phyloP scores from a whole-genome alignment of 2,888 invertebrate genomes.

The Agapetus fuscipes region DNA sequence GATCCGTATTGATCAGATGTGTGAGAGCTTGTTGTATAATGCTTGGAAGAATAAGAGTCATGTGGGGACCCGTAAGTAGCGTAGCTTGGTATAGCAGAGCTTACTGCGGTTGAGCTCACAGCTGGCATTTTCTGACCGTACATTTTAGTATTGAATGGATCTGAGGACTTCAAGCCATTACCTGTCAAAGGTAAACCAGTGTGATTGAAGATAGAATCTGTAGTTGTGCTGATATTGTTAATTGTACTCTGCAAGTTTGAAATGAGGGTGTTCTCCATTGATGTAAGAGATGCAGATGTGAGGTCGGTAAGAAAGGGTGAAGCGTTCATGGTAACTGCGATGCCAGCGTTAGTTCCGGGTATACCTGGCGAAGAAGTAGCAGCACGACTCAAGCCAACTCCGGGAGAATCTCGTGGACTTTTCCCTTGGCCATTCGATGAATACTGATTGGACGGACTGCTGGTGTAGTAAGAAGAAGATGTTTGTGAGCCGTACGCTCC shows the following conservation, averaged over 20 bases:
- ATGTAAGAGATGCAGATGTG: conserved; percentile 17
- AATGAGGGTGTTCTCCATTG: conserved; percentile 28
- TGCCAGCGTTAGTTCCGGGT: conserved; percentile 51
- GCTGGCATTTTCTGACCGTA: conserved; percentile 22
- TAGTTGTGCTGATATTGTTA: conserved; percentile 26
- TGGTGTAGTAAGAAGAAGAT: conserved; percentile 20
- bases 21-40: background rate
- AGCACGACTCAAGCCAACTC: conserved; percentile 28
- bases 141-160: conserved; percentile 13
- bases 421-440: conserved; percentile 23
- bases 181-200: conserved; percentile 12
- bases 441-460: conserved; percentile 24
- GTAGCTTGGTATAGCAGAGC: conserved; percentile 18
- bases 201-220: conserved; percentile 18
- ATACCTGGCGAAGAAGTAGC: conserved; percentile 30
- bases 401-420: conserved; percentile 28
- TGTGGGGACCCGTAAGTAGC: conserved; percentile 17
- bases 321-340: conserved; percentile 50
- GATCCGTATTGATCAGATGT: conserved; percentile 1
- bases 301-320: conserved; percentile 26
- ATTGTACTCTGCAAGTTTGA: conserved; percentile 29
- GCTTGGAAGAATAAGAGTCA: conserved; percentile 10
- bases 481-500: conserved; percentile 22
- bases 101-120: conserved; percentile 18
- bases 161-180: conserved; percentile 10